Conservation (phyloP, 2,113 vertebrate genomes). For the Podiceps cristatus region DNA sequence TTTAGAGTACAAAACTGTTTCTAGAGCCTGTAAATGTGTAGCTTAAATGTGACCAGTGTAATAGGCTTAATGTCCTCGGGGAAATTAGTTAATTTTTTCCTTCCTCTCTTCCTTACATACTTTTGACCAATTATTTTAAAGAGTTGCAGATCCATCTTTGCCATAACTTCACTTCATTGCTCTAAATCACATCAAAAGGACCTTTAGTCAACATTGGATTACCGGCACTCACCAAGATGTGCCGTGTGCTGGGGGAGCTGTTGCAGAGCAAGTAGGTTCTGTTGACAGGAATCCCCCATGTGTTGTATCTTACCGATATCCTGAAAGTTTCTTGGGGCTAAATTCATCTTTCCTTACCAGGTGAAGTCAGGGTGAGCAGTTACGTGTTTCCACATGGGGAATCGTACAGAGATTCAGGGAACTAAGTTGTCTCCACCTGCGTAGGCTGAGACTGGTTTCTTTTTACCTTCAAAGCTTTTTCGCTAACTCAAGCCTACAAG, state of each 20-base stretch:
- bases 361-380: not conserved
- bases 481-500: not conserved
- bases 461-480: not conserved
- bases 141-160: not conserved
- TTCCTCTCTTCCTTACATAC: not conserved
- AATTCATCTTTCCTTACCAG: not conserved
- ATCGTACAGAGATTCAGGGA: not conserved
- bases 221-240: not conserved
- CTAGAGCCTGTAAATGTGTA: not conserved
- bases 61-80: not conserved
- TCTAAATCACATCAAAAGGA: not conserved
- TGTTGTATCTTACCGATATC: not conserved
- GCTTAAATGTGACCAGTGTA: not conserved
- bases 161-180: not conserved
- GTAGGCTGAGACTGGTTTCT: not conserved
- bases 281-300: not conserved
- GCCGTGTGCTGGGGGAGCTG: not conserved
- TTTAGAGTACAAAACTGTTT: not conserved
- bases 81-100: not conserved
- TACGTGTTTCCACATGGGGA: accelerated
- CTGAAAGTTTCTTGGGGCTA: not conserved
- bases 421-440: not conserved
- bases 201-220: not conserved
- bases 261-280: not conserved
- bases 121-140: conserved; percentile 5